A percentile compares a stretch with the other conserved stretches of the same genome.
Evolutionary conservation across 1,140 invertebrate genomes (phyloP).

Genomic region (Pararge aegeria): DNA sequence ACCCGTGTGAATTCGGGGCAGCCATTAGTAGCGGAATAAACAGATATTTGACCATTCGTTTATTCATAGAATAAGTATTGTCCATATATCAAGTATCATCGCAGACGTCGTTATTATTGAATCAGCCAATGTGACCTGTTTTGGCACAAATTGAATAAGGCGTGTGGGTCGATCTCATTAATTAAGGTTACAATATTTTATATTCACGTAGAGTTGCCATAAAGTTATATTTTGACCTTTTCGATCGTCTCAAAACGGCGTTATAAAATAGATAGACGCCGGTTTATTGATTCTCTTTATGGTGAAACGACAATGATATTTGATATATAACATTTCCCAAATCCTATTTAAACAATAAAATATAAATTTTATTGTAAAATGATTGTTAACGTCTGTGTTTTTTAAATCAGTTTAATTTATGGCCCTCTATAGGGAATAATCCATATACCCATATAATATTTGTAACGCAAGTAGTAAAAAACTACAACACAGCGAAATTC

Average conservation of each 20-base stretch:
- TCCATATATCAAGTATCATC: constrained; percentile 22
- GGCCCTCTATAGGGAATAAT: neutral
- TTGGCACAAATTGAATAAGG: constrained; percentile 42
- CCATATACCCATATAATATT: too few species aligned
- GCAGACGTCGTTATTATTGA: constrained; percentile 24
- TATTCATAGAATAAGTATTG: too few species aligned
- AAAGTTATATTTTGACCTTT: constrained; percentile 26
- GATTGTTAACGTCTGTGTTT: neutral
- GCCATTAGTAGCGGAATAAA: too few species aligned
- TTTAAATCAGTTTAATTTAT: neutral
- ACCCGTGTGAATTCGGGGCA: too few species aligned
- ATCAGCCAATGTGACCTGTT: constrained; percentile 38
- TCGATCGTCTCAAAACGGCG: constrained; percentile 12
- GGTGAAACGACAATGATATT: constrained; percentile 9
- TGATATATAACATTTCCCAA: constrained; percentile 3
- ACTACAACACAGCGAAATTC: too few species aligned
- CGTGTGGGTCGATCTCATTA: constrained; percentile 44
- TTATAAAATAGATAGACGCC: neutral
- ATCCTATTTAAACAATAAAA: neutral
- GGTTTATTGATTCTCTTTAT: constrained; percentile 4
- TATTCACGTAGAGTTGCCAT: constrained; percentile 18
- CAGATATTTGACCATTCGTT: too few species aligned
- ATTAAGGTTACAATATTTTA: constrained; percentile 28
- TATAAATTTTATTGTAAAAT: constrained; percentile 4
- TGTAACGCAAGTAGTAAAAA: too few species aligned